A percentile compares a stretch with the other conserved stretches of the same genome.
Evolutionary conservation across 2,113 vertebrate genomes (phyloP).

Genomic region (Pollachius pollachius): DNA sequence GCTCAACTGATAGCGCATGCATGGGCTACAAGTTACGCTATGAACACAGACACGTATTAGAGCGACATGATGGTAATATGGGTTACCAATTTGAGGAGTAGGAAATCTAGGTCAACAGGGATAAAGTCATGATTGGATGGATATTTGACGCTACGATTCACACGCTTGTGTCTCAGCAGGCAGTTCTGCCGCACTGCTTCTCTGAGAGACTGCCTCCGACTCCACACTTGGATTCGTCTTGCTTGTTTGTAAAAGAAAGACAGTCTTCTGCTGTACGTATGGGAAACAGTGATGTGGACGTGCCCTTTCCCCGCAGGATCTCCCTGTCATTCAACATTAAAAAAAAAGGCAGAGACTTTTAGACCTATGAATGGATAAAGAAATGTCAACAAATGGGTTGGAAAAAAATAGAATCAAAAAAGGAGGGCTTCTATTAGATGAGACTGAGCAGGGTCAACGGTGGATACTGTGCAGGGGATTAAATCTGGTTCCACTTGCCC

Average conservation of each 20-base stretch:
- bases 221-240: constrained; percentile 5
- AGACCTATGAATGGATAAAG: neutral
- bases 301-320: constrained; percentile 6
- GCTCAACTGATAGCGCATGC: too few relatives aligned
- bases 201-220: neutral
- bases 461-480: constrained; percentile 26
- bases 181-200: too few relatives aligned
- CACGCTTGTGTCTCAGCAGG: neutral
- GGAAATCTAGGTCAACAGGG: too few relatives aligned
- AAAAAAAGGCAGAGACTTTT: neutral
- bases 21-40: too few relatives aligned
- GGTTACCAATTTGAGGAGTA: too few relatives aligned
- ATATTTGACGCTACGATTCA: neutral
- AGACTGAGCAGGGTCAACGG: neutral
- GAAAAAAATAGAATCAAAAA: neutral
- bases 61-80: too few relatives aligned
- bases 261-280: too few relatives aligned
- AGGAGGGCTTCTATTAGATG: neutral
- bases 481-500: neutral
- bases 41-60: too few relatives aligned
- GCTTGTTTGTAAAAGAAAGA: neutral
- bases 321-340: constrained; percentile 1
- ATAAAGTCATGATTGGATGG: too few relatives aligned
- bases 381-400: constrained; percentile 14
- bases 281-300: too few relatives aligned